Base-by-base conservation (phyloP, 2,113 vertebrate species). In the Pluvialis apricaria region DNA sequence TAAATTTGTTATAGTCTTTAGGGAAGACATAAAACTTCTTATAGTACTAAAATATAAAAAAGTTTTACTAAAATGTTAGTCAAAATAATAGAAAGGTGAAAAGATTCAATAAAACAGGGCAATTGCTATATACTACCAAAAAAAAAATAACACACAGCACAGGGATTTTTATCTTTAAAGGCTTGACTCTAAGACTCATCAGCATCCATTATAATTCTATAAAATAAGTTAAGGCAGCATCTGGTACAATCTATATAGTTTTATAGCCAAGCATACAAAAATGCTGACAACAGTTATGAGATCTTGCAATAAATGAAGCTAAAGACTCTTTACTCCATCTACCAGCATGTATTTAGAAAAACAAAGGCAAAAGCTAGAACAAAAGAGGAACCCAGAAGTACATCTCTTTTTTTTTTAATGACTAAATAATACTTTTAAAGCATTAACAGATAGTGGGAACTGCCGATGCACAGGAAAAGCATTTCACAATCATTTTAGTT, bases 171-270 rank as follows among this genome's bases (percentile, higher is more conserved):
- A 82, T 94, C 57, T 95, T 89, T 62, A 92, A 92, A 92, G 42
- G 22, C 49, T 66, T 80, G 45, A 61, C 36, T 96, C 55, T 80
- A 94, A 93, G 79, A 86, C 42, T 77, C 84, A 40, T 94, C 51
- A 95, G 38, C 87, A 86, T 90, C 84, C 60, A 92, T 95, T 95
- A 93, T 78, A 95, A 90, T 95, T 96, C 87, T 77, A 91, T 95
- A 96, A 97, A 96, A 88, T 89, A 82, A 90, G 75, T 77, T 91
- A 92, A 68, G 29, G 45, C 38, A 91, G 81, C 87, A 95, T 90
- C 92, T 95, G 91, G 66, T 91, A 90, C 51, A 77, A 94, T 62
- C 89, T 91, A 70, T 91, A 85, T 54, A 82, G 55, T 91, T 97
- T 94, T 97, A 95, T 91, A 91, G 91, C 40, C 78, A 89, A 87